Conservation (phyloP, 2,113 vertebrate species). For the Pangasianodon gigas region DNA sequence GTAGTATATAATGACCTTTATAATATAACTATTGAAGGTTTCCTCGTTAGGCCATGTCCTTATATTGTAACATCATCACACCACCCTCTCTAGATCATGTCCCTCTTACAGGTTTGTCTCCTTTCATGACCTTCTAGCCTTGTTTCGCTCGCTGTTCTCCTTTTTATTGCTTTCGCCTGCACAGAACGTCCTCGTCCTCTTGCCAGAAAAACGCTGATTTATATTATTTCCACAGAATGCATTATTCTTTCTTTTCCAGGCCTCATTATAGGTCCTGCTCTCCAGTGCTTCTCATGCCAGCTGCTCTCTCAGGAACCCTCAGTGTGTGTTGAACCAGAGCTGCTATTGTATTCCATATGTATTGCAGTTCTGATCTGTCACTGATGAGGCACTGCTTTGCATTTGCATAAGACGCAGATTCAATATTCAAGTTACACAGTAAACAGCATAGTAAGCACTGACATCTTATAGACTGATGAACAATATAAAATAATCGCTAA, state of each 20-base stretch:
- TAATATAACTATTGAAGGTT: neutral
- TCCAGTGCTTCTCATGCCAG: slow-evolving; percentile 14
- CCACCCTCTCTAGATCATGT: neutral
- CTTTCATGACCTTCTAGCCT: neutral
- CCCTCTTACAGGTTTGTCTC: neutral
- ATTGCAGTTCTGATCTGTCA: neutral
- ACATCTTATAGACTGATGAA: neutral
- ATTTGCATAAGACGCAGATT: neutral
- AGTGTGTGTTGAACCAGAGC: neutral
- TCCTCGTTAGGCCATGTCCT: neutral
- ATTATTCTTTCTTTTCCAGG: neutral
- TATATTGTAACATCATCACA: neutral
- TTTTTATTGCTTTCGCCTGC: neutral
- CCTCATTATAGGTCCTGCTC: slow-evolving; percentile 38
- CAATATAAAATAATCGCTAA: neutral
- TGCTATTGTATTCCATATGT: neutral
- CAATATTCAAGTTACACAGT: neutral
- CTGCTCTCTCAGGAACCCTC: neutral
- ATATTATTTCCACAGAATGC: slow-evolving; percentile 26
- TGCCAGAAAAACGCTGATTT: slow-evolving; percentile 11
- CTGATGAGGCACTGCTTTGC: neutral
- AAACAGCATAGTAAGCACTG: neutral
- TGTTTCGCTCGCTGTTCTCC: neutral
- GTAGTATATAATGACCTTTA: neutral
- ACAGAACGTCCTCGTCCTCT: neutral